These are phyloP conservation scores for Trachelus stipa DNA, from an alignment of 2,888 invertebrate species.

Conservation along the genomic window DNA sequence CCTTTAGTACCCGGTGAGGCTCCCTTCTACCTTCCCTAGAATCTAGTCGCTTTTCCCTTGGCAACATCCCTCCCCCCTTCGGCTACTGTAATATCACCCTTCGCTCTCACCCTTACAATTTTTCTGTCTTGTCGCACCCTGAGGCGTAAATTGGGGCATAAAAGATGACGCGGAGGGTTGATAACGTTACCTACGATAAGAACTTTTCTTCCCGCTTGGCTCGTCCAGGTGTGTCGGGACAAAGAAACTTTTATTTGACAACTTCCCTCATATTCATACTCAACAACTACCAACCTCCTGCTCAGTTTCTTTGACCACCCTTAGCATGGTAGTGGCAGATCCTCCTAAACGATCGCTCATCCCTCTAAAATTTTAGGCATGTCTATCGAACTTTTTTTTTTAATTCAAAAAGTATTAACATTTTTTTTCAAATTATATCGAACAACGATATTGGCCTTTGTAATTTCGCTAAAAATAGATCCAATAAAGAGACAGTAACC, in stretches of 20 bases:
- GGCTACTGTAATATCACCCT: background rate
- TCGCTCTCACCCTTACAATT: background rate
- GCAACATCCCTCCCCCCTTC: background rate
- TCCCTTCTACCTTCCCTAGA: background rate
- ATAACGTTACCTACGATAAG: constrained; percentile 49
- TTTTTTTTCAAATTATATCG: background rate
- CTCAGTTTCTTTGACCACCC: background rate
- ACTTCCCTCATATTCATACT: constrained; percentile 23
- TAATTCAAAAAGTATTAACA: background rate
- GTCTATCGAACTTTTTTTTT: background rate
- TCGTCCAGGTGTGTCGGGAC: constrained; percentile 15
- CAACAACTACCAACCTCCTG: constrained; percentile 2
- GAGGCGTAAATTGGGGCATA: constrained; percentile 49
- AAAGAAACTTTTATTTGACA: constrained; percentile 29
- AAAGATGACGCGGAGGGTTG: constrained; percentile 46
- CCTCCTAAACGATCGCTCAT: background rate
- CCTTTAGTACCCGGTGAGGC: background rate
- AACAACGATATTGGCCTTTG: background rate
- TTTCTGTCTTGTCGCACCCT: background rate
- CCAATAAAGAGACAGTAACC: background rate
- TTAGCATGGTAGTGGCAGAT: background rate
- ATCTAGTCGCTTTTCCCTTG: constrained; percentile 11
- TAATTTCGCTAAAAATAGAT: background rate
- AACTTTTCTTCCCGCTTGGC: constrained; percentile 21
- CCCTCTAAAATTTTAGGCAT: background rate